phyloP scores from a whole-genome alignment of 1,140 invertebrate genomes.

The Drosophila novamexicana region DNA sequence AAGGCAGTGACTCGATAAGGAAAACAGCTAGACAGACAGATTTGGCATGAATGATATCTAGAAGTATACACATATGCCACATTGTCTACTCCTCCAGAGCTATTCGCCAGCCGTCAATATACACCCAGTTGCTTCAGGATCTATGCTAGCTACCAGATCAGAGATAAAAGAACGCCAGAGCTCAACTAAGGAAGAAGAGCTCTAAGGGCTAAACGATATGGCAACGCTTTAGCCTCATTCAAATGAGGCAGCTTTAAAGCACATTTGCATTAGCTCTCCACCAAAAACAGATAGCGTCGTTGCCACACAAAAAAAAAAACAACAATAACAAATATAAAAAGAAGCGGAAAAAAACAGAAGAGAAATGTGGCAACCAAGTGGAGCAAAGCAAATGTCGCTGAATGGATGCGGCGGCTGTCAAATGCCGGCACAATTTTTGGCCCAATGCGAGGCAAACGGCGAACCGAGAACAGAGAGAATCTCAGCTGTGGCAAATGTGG shows the following conservation, averaged over 20 bases:
- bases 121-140: too few relatives aligned
- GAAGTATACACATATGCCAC: too few relatives aligned
- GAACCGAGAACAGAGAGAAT: conserved; percentile 43
- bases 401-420: conserved; percentile 76
- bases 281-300: neutral
- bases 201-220: neutral
- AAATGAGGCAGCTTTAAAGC: conserved; percentile 24
- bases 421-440: conserved; percentile 73
- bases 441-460: conserved; percentile 19
- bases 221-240: neutral
- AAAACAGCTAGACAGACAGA: too few relatives aligned
- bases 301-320: neutral
- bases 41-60: too few relatives aligned
- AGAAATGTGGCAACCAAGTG: conserved; percentile 6
- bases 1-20: too few relatives aligned
- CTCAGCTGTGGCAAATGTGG: conserved; percentile 62
- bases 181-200: too few relatives aligned
- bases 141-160: too few relatives aligned
- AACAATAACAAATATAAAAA: conserved; percentile 1
- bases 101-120: too few relatives aligned
- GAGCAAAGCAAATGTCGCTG: conserved; percentile 62
- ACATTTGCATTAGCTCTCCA: conserved; percentile 55
- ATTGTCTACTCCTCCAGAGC: too few relatives aligned
- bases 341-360: conserved; percentile 18
- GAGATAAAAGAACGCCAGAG: too few relatives aligned